Evolutionary conservation across 2,113 vertebrate genomes (phyloP), one percentile per base, ranked within the genome.

Genomic region (Perca flavescens): DNA sequence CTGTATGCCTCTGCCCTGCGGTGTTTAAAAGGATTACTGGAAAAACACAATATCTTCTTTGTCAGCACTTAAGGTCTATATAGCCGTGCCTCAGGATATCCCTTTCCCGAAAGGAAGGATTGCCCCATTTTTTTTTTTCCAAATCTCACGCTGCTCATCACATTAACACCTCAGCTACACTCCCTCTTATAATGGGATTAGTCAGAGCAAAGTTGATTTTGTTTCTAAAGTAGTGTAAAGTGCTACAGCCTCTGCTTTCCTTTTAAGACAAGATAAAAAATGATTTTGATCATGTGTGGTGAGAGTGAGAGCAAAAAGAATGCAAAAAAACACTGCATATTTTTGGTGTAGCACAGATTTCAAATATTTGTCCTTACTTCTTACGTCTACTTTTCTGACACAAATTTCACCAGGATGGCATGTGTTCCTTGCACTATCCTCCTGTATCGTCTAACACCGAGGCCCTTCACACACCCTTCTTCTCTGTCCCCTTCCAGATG

Each of bases 1-100:
- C 88, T 88, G 83, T 67, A 81, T 82, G 88, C 84, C 82, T 94
- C 84, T 94, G 92, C 90, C 90, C 89, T 62, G 79, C 80, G 86
- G 92, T 91, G 85, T 90, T 94, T 94, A 91, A 93, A 93, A 89
- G 91, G 92, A 92, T 94, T 93, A 93, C 91, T 93, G 93, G 89
- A 93, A 95, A 94, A 95, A 94, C 90, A 95, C 91, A 94, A 95
- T 93, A 95, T 95, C 90, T 86, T 94, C 93, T 95, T 95, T 95
- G 95, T 95, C 94, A 96, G 95, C 95, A 95, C 95, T 95, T 95
- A 94, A 93, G 90, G 94, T 95, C 93, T 95, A 90, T 95, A 95
- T 96, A 88, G 85, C 89, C 80, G 78, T 94, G 93, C 94, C 94
- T 95, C 94, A 95, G 95, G 95, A 95, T 93, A 95, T 95, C 95